Evolutionary conservation across 2,888 invertebrate genomes (phyloP).

Genomic region (Drosophila setosimentum): DNA sequence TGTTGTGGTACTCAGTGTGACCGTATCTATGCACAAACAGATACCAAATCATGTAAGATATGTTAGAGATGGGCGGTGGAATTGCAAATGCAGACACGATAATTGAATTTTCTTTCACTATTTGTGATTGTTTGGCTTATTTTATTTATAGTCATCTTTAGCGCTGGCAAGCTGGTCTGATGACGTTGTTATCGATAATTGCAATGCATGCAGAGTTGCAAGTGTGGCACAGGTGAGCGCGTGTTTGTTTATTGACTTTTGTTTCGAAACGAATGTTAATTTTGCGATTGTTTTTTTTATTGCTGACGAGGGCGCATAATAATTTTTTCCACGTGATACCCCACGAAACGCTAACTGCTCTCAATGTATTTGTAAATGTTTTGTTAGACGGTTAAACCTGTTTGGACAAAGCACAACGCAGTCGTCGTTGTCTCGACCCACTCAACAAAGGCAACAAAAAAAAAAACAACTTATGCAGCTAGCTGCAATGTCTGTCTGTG

Average conservation of each 20-base stretch:
- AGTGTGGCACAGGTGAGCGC: slow-evolving; percentile 24
- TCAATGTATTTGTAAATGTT: slow-evolving; percentile 47
- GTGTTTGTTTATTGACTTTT: slow-evolving; percentile 38
- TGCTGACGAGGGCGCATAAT: slow-evolving; percentile 44
- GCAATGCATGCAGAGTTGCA: slow-evolving; percentile 36
- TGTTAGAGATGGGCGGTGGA: slow-evolving; percentile 27
- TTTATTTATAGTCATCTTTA: slow-evolving; percentile 1
- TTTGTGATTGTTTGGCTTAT: background rate
- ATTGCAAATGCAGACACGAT: background rate
- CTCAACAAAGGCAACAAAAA: slow-evolving; percentile 48
- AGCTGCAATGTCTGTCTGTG: slow-evolving; percentile 5
- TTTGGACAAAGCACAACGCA: slow-evolving; percentile 64
- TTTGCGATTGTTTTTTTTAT: slow-evolving; percentile 45
- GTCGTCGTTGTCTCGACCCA: slow-evolving; percentile 50
- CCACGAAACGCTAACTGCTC: slow-evolving; percentile 56
- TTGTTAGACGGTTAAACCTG: slow-evolving; percentile 65
- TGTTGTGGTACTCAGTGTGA: slow-evolving; percentile 31
- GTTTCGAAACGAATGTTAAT: slow-evolving; percentile 41
- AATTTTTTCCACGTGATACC: slow-evolving; percentile 69
- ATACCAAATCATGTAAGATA: slow-evolving; percentile 10
- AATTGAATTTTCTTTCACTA: background rate
- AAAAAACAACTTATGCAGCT: slow-evolving; percentile 25
- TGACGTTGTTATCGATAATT: slow-evolving; percentile 39
- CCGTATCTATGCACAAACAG: slow-evolving; percentile 15
- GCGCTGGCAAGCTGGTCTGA: background rate